Conservation (phyloP, 37 sponge, comb jelly and placozoan species). For the Diacarnus erythraeanus region DNA sequence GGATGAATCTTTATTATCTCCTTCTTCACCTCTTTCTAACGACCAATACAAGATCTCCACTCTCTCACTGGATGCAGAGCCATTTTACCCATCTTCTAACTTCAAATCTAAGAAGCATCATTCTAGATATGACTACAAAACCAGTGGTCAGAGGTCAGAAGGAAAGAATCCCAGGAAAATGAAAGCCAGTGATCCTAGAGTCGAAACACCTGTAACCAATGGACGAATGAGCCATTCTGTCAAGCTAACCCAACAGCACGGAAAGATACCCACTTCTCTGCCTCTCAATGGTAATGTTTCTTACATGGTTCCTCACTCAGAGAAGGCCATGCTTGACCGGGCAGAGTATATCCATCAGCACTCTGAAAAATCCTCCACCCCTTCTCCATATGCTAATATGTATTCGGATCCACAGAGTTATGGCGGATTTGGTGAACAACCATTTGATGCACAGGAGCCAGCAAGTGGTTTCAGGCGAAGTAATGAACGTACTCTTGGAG, state of each 20-base stretch:
- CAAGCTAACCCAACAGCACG: background rate
- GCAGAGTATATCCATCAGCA: slow-evolving; percentile 7
- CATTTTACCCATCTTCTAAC: slow-evolving; percentile 39
- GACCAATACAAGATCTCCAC: background rate
- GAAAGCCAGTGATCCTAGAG: background rate
- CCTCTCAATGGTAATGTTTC: background rate
- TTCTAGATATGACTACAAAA: background rate
- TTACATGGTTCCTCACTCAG: background rate
- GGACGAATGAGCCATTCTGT: background rate
- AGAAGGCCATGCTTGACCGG: background rate
- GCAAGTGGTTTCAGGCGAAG: too few relatives aligned
- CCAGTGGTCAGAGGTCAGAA: background rate
- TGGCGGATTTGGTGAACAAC: background rate
- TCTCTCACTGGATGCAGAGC: slow-evolving; percentile 55
- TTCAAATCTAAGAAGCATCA: slow-evolving; percentile 7
- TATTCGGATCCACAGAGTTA: background rate
- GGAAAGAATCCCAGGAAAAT: background rate
- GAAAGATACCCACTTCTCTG: background rate
- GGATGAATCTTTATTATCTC: background rate
- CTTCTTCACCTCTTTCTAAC: background rate
- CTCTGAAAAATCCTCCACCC: slow-evolving; percentile 4
- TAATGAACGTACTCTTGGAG: background rate
- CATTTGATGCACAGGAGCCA: background rate
- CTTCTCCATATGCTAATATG: slow-evolving; percentile 4
- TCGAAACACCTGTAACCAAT: background rate